These are phyloP conservation scores for Cantharis nigra DNA, from an alignment of 2,888 invertebrate genomes.

Conservation along the genomic window DNA sequence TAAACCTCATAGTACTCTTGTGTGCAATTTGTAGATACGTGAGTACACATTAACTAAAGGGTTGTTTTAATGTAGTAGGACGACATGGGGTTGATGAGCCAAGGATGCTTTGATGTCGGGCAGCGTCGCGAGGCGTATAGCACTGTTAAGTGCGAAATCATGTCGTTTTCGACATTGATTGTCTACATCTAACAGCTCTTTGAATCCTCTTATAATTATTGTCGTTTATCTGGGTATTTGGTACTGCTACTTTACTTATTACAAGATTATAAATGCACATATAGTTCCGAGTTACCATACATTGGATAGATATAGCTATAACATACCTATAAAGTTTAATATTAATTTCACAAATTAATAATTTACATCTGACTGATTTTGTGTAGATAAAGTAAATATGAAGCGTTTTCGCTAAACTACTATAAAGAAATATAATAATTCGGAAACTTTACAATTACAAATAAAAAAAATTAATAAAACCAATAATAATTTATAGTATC, in stretches of 20 bases:
- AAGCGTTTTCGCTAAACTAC: too few species aligned
- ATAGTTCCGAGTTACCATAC: not conserved
- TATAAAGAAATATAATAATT: too few species aligned
- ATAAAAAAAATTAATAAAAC: too few species aligned
- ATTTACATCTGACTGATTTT: too few species aligned
- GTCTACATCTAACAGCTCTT: constrained; percentile 37
- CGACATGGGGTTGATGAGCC: constrained; percentile 29
- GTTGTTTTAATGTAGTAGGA: constrained; percentile 17
- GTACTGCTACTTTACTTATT: not conserved
- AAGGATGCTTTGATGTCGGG: constrained; percentile 39
- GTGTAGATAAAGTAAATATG: too few species aligned
- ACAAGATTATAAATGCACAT: not conserved
- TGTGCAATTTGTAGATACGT: constrained; percentile 29
- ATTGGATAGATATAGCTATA: not conserved
- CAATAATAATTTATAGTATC: too few species aligned
- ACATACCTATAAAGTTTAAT: not conserved
- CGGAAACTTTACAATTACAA: too few species aligned
- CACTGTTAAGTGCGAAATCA: constrained; percentile 40
- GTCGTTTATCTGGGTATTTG: constrained; percentile 15
- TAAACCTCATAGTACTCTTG: constrained; percentile 2
- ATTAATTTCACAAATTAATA: too few species aligned
- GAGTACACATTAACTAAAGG: constrained; percentile 32
- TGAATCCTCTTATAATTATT: constrained; percentile 39
- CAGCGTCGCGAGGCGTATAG: constrained; percentile 37
- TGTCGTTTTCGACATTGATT: constrained; percentile 40